A percentile compares a stretch with the other conserved stretches of the same genome.
These are phyloP conservation scores for Rhea pennata DNA, from an alignment of 2,113 vertebrate species.

Conservation along the genomic window DNA sequence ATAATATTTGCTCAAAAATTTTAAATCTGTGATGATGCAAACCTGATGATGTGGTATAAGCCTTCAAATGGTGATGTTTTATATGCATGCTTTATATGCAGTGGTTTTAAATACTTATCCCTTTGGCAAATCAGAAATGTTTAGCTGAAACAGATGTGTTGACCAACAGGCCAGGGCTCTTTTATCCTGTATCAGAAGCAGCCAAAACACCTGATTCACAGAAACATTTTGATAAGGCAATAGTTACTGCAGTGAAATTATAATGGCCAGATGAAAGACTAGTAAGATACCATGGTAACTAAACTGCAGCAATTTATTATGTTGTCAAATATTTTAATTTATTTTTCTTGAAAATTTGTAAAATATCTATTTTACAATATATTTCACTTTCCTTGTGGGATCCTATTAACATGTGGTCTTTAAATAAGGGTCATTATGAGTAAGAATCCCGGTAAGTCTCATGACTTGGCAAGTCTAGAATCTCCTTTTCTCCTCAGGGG, in stretches of 20 bases:
- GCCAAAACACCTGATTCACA: neutral
- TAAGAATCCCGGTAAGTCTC: neutral
- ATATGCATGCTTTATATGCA: neutral
- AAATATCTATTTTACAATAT: neutral
- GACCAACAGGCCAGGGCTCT: neutral
- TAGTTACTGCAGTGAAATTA: neutral
- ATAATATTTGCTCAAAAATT: neutral
- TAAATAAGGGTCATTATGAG: neutral
- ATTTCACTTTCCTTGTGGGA: neutral
- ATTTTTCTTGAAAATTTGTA: neutral
- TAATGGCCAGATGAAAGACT: neutral
- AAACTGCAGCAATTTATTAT: neutral
- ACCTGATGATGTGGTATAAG: neutral
- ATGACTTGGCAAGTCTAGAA: neutral
- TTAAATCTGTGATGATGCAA: neutral
- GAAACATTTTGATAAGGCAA: neutral
- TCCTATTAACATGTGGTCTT: neutral
- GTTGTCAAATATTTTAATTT: neutral
- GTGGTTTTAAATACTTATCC: neutral
- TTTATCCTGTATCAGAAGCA: neutral
- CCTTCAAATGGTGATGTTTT: neutral
- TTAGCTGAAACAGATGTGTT: neutral
- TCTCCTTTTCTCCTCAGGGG: neutral
- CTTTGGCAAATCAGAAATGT: neutral
- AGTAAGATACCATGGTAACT: neutral